Evolutionary conservation across 1,140 invertebrate species (phyloP).

Genomic region (Acromyrmex heyeri): DNA sequence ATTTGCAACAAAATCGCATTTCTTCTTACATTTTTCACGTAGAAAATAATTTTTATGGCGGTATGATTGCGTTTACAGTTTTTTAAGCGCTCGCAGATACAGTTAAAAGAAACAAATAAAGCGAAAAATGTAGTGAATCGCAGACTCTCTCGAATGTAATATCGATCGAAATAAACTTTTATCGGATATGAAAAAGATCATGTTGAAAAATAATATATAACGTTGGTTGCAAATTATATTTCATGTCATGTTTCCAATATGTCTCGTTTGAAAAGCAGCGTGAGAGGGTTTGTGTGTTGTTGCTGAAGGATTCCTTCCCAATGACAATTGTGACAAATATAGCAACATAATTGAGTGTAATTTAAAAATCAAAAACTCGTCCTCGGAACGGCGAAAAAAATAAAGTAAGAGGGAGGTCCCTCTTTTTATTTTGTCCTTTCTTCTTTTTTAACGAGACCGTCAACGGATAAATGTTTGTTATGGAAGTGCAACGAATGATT

Average conservation of each 20-base stretch:
- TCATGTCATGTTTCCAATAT: slow-evolving; percentile 5
- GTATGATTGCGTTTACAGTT: not conserved
- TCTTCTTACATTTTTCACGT: not conserved
- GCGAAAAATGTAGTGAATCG: not conserved
- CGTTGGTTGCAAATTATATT: not conserved
- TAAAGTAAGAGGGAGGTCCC: not conserved
- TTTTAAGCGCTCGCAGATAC: not conserved
- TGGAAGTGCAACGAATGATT: slow-evolving; percentile 54
- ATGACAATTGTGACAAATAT: not conserved
- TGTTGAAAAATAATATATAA: not conserved
- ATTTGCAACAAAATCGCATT: not conserved
- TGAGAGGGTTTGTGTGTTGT: not conserved
- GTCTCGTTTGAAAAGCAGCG: not conserved
- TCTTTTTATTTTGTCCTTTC: not conserved
- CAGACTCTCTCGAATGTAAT: not conserved
- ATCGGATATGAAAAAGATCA: not conserved
- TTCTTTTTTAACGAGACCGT: slow-evolving; percentile 43
- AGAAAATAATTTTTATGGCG: not conserved
- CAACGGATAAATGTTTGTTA: slow-evolving; percentile 55
- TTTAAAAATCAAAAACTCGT: slow-evolving; percentile 36
- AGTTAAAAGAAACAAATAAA: slow-evolving; percentile 11
- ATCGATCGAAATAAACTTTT: slow-evolving; percentile 1
- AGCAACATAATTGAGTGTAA: slow-evolving; percentile 28
- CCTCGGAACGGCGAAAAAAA: not conserved
- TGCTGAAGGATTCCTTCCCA: not conserved